A percentile compares a stretch with the other conserved stretches of the same genome.
phyloP scores from a whole-genome alignment of 2,888 invertebrate species.

The Crossocerus cetratus region DNA sequence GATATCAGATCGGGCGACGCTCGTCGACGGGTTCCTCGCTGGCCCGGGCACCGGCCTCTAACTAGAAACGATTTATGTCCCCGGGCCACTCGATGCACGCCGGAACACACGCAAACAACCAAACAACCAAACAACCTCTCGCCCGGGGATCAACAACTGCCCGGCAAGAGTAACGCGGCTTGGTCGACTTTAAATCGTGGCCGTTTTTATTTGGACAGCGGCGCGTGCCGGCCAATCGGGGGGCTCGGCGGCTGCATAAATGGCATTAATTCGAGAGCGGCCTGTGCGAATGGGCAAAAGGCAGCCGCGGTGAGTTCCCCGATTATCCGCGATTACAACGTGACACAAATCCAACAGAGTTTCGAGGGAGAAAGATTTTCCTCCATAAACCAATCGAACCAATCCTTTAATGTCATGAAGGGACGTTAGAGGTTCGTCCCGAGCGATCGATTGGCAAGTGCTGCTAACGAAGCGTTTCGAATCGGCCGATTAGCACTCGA shows the following conservation, averaged over 20 bases:
- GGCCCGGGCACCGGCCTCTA: background rate
- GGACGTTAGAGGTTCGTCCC: no score
- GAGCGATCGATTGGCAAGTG: no score
- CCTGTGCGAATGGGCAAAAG: conserved; percentile 26
- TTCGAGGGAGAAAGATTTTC: no score
- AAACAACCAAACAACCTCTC: no score
- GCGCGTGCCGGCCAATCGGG: background rate
- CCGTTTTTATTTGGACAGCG: background rate
- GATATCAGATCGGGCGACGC: no score
- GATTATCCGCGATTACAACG: conserved; percentile 49
- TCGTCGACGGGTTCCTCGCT: no score
- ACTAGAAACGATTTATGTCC: conserved; percentile 6
- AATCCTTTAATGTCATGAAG: no score
- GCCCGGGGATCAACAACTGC: background rate
- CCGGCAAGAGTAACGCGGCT: background rate
- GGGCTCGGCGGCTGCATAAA: conserved; percentile 14
- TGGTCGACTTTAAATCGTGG: background rate
- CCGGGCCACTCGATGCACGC: background rate
- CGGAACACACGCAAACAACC: background rate
- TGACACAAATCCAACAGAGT: no score
- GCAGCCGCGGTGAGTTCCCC: conserved; percentile 35
- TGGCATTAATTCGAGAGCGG: conserved; percentile 34
- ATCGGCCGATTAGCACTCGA: no score
- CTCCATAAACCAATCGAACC: no score
- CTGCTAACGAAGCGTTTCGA: no score